phyloP scores from a whole-genome alignment of 2,113 vertebrate species.

The Ranitomeya imitator region DNA sequence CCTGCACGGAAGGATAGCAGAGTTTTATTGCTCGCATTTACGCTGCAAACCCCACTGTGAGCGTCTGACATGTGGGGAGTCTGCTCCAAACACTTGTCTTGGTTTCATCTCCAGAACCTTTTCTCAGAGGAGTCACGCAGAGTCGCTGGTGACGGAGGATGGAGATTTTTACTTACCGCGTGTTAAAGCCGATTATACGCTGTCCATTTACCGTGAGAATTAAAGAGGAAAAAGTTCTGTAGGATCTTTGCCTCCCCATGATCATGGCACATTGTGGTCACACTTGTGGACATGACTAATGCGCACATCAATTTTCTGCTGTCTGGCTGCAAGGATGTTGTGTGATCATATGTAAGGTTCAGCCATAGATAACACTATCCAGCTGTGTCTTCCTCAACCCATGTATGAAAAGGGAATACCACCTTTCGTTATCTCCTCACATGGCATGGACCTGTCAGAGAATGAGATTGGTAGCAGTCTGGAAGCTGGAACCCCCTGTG shows the following conservation, averaged over 20 bases:
- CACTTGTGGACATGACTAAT: slow-evolving; percentile 1
- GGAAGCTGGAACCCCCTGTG: neutral
- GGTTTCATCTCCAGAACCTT: slow-evolving; percentile 34
- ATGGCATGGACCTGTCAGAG: neutral
- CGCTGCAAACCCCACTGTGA: slow-evolving; percentile 38
- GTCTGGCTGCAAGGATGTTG: neutral
- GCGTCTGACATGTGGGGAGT: slow-evolving; percentile 45
- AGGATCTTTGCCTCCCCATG: neutral
- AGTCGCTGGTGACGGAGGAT: neutral
- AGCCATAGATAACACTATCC: neutral
- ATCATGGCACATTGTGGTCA: neutral
- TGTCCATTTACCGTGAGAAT: neutral
- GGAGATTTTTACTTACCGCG: slow-evolving; percentile 1
- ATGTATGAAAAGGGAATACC: neutral
- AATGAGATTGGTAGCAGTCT: neutral
- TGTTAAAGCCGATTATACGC: slow-evolving; percentile 19
- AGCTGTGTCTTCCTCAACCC: neutral
- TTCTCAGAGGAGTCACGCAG: slow-evolving; percentile 35
- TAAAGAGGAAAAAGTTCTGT: neutral
- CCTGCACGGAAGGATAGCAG: slow-evolving; percentile 20
- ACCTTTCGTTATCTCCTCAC: neutral
- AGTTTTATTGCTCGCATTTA: slow-evolving; percentile 41
- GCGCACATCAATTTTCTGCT: neutral
- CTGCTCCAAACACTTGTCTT: slow-evolving; percentile 40
- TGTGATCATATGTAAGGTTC: neutral